Conservation (phyloP, 2,797 vertebrate species). For the Perodicticus potto region DNA sequence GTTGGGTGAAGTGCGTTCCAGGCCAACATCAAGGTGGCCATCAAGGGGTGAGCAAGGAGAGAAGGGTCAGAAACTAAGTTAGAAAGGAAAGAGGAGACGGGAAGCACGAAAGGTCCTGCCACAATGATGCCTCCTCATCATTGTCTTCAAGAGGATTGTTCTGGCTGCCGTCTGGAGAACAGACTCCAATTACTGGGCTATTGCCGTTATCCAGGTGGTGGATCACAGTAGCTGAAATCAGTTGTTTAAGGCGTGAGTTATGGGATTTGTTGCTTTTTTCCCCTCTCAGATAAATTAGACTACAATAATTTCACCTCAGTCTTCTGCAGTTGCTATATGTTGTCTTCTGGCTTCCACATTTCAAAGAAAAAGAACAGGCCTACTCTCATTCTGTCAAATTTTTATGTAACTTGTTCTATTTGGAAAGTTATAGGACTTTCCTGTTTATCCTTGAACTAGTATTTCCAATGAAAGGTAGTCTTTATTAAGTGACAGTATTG, state of each 20-base stretch:
- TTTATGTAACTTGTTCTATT: slow-evolving; percentile 30
- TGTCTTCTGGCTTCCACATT: slow-evolving; percentile 48
- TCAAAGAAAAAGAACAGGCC: slow-evolving; percentile 58
- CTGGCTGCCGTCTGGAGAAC: background rate
- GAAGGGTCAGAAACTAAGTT: background rate
- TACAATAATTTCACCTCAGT: slow-evolving; percentile 32
- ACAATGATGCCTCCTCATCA: background rate
- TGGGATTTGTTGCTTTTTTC: background rate
- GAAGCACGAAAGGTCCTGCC: background rate
- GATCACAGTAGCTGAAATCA: background rate
- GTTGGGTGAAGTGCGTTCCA: background rate
- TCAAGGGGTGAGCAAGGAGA: background rate
- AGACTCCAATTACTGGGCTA: background rate
- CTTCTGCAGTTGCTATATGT: background rate
- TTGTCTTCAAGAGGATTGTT: background rate
- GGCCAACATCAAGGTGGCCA: background rate
- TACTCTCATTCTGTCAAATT: background rate
- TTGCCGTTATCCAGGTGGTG: background rate
- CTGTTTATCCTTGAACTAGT: slow-evolving; percentile 58
- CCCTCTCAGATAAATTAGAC: slow-evolving; percentile 30
- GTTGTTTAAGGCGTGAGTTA: background rate
- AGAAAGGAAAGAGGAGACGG: background rate
- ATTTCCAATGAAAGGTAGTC: slow-evolving; percentile 50
- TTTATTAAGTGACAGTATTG: background rate
- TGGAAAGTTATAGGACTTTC: slow-evolving; percentile 54